Percentiles rank a stretch among this genome's conserved stretches.
These are phyloP conservation scores for Hippoglossus stenolepis DNA, from an alignment of 2,113 vertebrate genomes.

Conservation along the genomic window DNA sequence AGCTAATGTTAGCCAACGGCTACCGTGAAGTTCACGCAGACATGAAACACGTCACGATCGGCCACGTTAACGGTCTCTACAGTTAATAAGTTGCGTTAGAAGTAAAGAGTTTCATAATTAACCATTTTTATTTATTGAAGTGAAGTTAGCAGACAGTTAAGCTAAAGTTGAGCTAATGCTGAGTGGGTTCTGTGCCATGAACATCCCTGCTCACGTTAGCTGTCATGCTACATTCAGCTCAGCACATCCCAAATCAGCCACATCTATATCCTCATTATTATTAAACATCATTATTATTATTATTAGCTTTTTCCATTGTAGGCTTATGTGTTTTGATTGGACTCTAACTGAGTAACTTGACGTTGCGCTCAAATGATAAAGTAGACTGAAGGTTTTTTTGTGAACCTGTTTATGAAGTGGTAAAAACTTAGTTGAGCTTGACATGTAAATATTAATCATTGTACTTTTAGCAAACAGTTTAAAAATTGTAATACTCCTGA, in stretches of 20 bases:
- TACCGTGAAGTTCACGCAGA: neutral
- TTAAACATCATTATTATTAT: neutral
- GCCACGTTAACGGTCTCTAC: no score
- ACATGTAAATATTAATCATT: no score
- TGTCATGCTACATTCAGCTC: neutral
- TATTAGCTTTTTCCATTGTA: neutral
- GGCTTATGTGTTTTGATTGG: no score
- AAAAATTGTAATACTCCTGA: no score
- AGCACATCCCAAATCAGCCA: neutral
- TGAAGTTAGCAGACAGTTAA: neutral
- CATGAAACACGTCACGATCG: neutral
- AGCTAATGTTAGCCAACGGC: slow-evolving; percentile 3
- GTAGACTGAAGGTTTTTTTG: no score
- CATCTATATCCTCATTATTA: no score
- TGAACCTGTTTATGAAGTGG: no score
- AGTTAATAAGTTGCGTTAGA: no score
- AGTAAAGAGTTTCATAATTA: neutral
- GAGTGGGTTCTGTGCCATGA: neutral
- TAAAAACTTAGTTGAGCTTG: no score
- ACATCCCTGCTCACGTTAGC: neutral
- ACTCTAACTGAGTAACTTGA: no score
- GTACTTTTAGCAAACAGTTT: no score
- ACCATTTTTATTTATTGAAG: neutral
- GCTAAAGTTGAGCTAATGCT: neutral
- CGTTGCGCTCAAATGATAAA: no score